phyloP scores from a whole-genome alignment of 2,888 invertebrate species.

The Drosophila pseudotalamancana region DNA sequence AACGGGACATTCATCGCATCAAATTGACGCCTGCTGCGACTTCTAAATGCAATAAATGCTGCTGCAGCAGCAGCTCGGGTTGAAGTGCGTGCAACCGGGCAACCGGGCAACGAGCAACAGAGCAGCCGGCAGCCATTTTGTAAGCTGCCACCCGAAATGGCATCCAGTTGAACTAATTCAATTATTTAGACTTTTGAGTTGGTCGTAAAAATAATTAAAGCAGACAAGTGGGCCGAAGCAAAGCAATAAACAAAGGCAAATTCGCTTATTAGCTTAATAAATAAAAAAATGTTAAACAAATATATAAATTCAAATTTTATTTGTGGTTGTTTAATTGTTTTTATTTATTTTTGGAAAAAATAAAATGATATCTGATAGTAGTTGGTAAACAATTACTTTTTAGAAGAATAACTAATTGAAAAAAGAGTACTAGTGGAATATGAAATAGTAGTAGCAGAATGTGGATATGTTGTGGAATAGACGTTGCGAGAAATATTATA shows the following conservation, averaged over 20 bases:
- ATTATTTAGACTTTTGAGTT: slow-evolving; percentile 19
- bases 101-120: slow-evolving; percentile 54
- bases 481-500: no score
- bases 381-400: no score
- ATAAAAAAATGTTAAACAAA: not conserved
- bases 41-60: slow-evolving; percentile 40
- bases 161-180: slow-evolving; percentile 42
- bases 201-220: slow-evolving; percentile 35
- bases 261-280: not conserved
- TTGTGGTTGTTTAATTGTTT: no score
- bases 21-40: slow-evolving; percentile 35
- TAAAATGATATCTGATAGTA: no score
- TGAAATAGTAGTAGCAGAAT: no score
- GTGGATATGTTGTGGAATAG: no score
- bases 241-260: not conserved
- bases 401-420: not conserved
- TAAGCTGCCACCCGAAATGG: slow-evolving; percentile 31
- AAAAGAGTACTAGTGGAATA: not conserved
- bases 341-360: no score
- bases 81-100: slow-evolving; percentile 60
- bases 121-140: slow-evolving; percentile 43
- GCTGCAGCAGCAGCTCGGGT: slow-evolving; percentile 4
- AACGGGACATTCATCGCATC: slow-evolving; percentile 16
- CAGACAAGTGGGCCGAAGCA: slow-evolving; percentile 6
- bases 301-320: not conserved